Base-by-base conservation (phyloP, 2,797 vertebrate genomes). In the Podargus strigoides region DNA sequence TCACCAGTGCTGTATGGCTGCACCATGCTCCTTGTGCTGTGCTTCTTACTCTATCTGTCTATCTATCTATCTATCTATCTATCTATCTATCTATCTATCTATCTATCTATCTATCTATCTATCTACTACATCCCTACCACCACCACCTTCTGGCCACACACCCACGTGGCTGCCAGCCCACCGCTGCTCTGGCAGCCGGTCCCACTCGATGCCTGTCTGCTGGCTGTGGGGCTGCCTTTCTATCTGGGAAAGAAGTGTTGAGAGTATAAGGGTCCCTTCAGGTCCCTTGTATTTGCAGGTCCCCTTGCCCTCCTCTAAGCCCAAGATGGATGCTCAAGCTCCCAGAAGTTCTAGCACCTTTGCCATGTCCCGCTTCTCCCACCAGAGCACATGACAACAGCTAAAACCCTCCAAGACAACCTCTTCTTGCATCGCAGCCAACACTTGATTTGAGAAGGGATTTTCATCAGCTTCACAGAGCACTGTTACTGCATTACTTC, bases 141-240 rank as follows among this genome's bases (percentile, higher is more conserved):
- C 32, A 39, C 20, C 42, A 7, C 21, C 21, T 37, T 41, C 81
- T 10, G 7, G 9, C 5, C 66, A 37, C 0, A 2, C n/a, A 42
- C 6, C 4, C 24, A 6, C 18, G 7, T 7, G 1, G 28, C 11
- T 20, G 6, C 14, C 47, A 64, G 14, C 44, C 34, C 41, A 47
- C 16, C 0, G 0, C 37, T 60, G 52, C 64, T 50, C 49, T 2
- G 1, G 52, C 56, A 34, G 32, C 23, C 0, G 0, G 9, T 64
- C 20, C 23, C 15, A 59, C 24, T 8, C 1, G 0, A 7, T 0
- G 1, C 5, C 11, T 10, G 2, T 17, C 26, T 2, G 2, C 49
- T 42, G 72, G 9, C 20, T 47, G 6, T 0, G 2, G 39, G 36
- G 18, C 12, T 46, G 39, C n/a, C 50, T 66, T 81, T 66, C 4